Percentiles rank a stretch among this genome's conserved stretches.
Conservation (phyloP, 30 jellyfish, hydroid and myxozoan species). For the Hydractinia symbiolongicarpus region DNA sequence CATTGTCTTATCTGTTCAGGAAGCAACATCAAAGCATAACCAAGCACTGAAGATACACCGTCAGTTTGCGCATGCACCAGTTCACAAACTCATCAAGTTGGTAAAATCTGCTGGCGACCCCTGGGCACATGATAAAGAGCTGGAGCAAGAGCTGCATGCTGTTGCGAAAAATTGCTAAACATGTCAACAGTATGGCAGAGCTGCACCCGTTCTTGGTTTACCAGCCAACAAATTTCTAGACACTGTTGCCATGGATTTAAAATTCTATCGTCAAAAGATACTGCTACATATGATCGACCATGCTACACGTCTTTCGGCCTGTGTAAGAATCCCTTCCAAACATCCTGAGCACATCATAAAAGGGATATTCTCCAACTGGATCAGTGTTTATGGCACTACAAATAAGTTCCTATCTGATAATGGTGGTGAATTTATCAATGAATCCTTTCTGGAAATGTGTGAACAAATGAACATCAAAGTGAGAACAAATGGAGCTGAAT, state of each 20-base stretch:
- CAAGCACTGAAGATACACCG: neutral
- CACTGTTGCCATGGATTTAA: constrained; percentile 13
- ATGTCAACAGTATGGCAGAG: no score
- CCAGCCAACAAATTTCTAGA: neutral
- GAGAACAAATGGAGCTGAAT: constrained; percentile 34
- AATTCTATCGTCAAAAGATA: no score
- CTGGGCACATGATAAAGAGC: neutral
- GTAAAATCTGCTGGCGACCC: constrained; percentile 14
- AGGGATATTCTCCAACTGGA: no score
- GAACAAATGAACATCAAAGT: constrained; percentile 8
- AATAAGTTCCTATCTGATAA: constrained; percentile 14
- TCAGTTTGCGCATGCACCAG: constrained; percentile 33
- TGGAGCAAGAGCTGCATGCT: neutral
- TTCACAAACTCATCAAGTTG: constrained; percentile 7
- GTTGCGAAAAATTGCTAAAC: neutral
- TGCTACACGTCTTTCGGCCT: no score
- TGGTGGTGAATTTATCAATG: constrained; percentile 40
- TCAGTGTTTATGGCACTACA: no score
- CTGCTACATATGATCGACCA: no score
- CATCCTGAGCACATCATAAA: no score
- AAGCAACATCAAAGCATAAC: no score
- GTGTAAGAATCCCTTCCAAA: no score
- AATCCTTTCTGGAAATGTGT: constrained; percentile 1
- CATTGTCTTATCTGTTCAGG: no score
- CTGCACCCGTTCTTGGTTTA: no score